A percentile compares a stretch with the other conserved stretches of the same genome.
Evolutionary conservation across 2,797 vertebrate species (phyloP).

Genomic region (Catharus ustulatus): DNA sequence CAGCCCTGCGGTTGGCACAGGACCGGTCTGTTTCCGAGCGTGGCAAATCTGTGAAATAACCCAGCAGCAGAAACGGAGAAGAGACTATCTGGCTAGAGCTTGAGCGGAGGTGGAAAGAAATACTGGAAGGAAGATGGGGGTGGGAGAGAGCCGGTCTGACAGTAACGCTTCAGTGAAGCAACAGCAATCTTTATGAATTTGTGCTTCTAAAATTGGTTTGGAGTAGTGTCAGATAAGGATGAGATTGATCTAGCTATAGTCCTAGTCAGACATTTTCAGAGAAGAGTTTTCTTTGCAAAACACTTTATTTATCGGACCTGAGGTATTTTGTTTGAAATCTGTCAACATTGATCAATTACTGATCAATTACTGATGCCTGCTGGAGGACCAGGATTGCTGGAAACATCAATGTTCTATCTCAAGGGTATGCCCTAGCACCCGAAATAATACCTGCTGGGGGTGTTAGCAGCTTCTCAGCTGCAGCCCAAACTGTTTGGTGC

Average conservation of each 20-base stretch:
- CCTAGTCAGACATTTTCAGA: neutral
- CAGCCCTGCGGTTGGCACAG: neutral
- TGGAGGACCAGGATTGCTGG: neutral
- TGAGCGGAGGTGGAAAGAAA: neutral
- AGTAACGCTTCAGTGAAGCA: neutral
- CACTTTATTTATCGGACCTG: neutral
- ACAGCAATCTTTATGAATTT: neutral
- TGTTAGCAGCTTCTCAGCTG: neutral
- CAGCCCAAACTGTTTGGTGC: neutral
- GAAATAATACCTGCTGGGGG: neutral
- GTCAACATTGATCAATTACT: accelerated
- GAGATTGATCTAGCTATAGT: neutral
- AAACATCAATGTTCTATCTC: neutral
- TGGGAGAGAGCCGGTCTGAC: neutral
- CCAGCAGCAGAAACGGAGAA: neutral
- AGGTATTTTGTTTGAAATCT: neutral
- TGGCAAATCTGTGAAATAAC: neutral
- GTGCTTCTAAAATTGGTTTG: neutral
- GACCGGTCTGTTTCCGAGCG: neutral
- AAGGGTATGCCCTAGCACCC: neutral
- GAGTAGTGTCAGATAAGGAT: neutral
- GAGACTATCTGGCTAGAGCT: neutral
- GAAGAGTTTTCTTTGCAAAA: neutral
- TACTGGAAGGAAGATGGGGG: neutral
- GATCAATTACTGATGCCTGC: neutral